Conservation (phyloP, 2,888 invertebrate species). For the Temnothorax ravouxi region DNA sequence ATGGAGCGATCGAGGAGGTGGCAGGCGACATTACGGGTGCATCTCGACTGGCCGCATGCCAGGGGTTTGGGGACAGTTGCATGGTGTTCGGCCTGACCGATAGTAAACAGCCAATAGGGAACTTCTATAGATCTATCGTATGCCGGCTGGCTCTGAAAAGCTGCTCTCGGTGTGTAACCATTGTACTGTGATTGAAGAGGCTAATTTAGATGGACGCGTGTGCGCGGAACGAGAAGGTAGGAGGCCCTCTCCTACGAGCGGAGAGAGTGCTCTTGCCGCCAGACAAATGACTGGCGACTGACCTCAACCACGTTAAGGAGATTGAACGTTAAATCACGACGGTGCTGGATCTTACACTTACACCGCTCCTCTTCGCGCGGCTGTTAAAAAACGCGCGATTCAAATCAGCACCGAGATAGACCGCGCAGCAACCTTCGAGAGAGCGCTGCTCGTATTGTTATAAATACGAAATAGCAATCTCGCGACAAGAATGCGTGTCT, state of each 20-base stretch:
- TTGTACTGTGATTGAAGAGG: constrained; percentile 75
- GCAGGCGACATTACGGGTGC: constrained; percentile 61
- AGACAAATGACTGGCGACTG: constrained; percentile 74
- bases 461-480: constrained; percentile 15
- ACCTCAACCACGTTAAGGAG: constrained; percentile 70
- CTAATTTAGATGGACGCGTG: constrained; percentile 75
- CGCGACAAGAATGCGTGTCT: constrained; percentile 7
- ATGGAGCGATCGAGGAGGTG: constrained; percentile 65
- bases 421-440: constrained; percentile 1
- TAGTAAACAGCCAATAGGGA: constrained; percentile 75
- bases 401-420: constrained; percentile 58
- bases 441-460: constrained; percentile 1
- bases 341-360: constrained; percentile 65
- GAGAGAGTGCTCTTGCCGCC: constrained; percentile 61
- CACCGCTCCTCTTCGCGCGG: not conserved
- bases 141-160: constrained; percentile 69
- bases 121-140: constrained; percentile 61
- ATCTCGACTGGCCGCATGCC: constrained; percentile 72
- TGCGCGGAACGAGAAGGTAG: constrained; percentile 51
- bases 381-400: constrained; percentile 61
- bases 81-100: constrained; percentile 57
- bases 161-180: constrained; percentile 70
- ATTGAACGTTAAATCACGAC: constrained; percentile 70
- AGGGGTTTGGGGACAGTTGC: constrained; percentile 60
- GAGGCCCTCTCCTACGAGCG: constrained; percentile 58